Conservation (phyloP, 53 echinoderm and acorn worm genomes). For the Stichopus horrens region DNA sequence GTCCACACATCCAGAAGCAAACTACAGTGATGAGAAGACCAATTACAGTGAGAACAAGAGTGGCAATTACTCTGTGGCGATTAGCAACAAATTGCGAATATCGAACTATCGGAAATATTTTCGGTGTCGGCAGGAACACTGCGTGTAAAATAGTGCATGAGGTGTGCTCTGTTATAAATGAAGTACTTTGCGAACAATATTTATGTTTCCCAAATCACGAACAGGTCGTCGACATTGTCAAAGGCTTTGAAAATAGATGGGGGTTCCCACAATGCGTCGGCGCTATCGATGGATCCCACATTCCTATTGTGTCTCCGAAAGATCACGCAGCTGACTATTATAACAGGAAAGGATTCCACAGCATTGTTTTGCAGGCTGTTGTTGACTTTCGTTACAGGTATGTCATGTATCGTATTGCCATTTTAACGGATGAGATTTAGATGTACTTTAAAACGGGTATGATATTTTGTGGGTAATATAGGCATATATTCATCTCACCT, state of each 20-base stretch:
- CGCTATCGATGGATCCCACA: constrained; percentile 70
- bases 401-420: not conserved
- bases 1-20: constrained; percentile 23
- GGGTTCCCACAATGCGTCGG: constrained; percentile 62
- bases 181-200: constrained; percentile 35
- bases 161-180: constrained; percentile 46
- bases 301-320: constrained; percentile 52
- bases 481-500: too few relatives aligned
- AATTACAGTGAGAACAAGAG: constrained; percentile 48
- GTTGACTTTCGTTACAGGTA: constrained; percentile 65
- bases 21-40: constrained; percentile 36
- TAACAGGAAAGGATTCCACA: constrained; percentile 68
- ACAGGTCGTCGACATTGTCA: constrained; percentile 33
- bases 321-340: constrained; percentile 61
- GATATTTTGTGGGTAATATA: too few relatives aligned
- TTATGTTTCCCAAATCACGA: constrained; percentile 57
- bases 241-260: constrained; percentile 52
- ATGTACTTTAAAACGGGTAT: too few relatives aligned
- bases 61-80: constrained; percentile 68
- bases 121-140: constrained; percentile 61
- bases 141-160: constrained; percentile 62
- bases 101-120: constrained; percentile 64
- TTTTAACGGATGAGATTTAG: too few relatives aligned
- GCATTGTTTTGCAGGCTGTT: constrained; percentile 70
- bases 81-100: constrained; percentile 66